phyloP scores from a whole-genome alignment of 1,140 invertebrate species.

The Drosophila hydei region DNA sequence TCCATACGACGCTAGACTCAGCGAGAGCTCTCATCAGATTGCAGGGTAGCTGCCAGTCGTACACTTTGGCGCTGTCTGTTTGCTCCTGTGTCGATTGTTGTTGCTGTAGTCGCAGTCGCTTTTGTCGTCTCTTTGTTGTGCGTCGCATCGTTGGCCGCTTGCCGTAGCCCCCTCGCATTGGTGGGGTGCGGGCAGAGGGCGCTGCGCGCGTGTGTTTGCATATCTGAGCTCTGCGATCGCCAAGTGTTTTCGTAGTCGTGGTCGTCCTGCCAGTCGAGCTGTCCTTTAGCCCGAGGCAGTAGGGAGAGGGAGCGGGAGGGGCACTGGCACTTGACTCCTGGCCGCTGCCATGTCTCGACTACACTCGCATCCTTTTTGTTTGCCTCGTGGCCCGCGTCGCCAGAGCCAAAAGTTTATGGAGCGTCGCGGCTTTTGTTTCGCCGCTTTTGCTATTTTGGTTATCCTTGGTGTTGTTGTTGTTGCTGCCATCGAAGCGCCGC shows the following conservation, averaged over 20 bases:
- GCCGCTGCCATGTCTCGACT: neutral
- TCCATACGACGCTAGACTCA: too few relatives aligned
- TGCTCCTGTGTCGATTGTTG: neutral
- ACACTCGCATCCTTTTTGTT: conserved; percentile 50
- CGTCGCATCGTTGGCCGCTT: conserved; percentile 12
- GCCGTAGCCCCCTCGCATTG: neutral
- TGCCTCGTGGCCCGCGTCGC: conserved; percentile 35
- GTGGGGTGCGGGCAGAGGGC: neutral
- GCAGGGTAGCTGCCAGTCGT: too few relatives aligned
- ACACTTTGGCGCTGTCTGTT: neutral
- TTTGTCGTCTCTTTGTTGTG: conserved; percentile 12
- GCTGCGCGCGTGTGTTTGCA: conserved; percentile 61
- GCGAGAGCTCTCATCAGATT: too few relatives aligned
- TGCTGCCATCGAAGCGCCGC: neutral
- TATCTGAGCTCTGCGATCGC: conserved; percentile 59
- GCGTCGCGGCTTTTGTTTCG: conserved; percentile 63
- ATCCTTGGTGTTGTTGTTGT: conserved; percentile 3
- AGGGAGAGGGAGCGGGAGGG: neutral
- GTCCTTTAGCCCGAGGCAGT: conserved; percentile 28
- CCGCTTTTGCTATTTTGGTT: conserved; percentile 38
- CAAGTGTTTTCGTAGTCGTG: conserved; percentile 42
- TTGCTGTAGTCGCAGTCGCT: conserved; percentile 6
- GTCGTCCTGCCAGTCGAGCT: conserved; percentile 2
- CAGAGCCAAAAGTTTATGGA: conserved; percentile 73
- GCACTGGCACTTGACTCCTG: conserved; percentile 50